phyloP scores from a whole-genome alignment of 1,140 invertebrate species.

The Drosophila kepulauana region DNA sequence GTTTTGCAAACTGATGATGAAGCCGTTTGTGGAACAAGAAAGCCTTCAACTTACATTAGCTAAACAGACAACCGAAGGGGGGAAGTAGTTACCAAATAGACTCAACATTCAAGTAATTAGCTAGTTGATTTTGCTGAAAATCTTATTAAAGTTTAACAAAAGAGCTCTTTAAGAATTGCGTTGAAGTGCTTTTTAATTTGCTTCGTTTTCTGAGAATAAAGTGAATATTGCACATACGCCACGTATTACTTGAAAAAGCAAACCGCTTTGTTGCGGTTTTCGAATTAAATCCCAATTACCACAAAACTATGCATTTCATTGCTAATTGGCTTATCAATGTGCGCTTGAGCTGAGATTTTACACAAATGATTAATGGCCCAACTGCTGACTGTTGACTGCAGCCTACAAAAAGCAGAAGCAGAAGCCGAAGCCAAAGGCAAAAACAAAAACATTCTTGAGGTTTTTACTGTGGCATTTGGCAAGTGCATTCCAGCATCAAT shows the following conservation, averaged over 20 bases:
- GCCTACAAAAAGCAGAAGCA: neutral
- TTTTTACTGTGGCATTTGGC: constrained; percentile 43
- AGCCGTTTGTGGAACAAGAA: constrained; percentile 25
- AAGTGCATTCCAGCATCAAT: constrained; percentile 71
- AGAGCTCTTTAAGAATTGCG: neutral
- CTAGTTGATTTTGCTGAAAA: constrained; percentile 59
- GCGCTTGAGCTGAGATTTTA: constrained; percentile 52
- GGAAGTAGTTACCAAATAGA: constrained; percentile 1
- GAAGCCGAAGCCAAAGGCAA: neutral
- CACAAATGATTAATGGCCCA: constrained; percentile 63
- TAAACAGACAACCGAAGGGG: constrained; percentile 2
- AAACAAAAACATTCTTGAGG: constrained; percentile 41
- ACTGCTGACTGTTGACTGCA: neutral
- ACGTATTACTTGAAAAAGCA: constrained; percentile 29
- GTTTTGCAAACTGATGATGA: constrained; percentile 47
- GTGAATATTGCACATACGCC: constrained; percentile 25
- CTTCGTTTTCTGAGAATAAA: neutral
- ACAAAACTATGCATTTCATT: constrained; percentile 46
- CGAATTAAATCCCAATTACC: constrained; percentile 46
- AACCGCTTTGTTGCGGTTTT: constrained; percentile 60
- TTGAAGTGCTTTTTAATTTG: neutral
- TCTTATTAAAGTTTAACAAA: constrained; percentile 3
- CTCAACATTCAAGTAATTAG: constrained; percentile 64
- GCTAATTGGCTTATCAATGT: constrained; percentile 68
- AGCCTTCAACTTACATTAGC: constrained; percentile 57